Conservation (phyloP, 2,888 invertebrate species). For the Nomada ferruginata region DNA sequence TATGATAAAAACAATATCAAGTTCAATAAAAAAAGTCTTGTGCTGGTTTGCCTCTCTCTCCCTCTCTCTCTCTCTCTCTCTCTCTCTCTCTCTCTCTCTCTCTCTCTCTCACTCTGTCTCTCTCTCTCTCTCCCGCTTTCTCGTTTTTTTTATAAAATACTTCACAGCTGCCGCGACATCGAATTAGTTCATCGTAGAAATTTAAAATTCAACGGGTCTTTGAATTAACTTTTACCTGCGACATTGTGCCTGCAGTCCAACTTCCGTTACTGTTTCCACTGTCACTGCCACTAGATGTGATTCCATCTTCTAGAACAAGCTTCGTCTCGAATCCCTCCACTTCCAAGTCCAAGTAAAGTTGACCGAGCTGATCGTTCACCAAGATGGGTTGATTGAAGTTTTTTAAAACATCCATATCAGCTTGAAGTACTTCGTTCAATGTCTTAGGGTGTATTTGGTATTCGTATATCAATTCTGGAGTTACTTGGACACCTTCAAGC, state of each 20-base stretch:
- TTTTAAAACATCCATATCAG: constrained; percentile 87
- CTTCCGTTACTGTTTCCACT: constrained; percentile 79
- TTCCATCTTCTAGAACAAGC: constrained; percentile 87
- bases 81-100: too few species aligned
- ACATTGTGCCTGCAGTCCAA: constrained; percentile 72
- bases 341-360: constrained; percentile 89
- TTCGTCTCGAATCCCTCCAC: constrained; percentile 86
- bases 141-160: constrained; percentile 13
- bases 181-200: not conserved
- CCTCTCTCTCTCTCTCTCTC: not conserved
- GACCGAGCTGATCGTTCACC: constrained; percentile 90
- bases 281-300: constrained; percentile 86
- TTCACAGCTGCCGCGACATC: constrained; percentile 4
- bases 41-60: not conserved
- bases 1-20: not conserved
- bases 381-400: constrained; percentile 87
- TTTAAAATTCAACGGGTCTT: not conserved
- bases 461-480: constrained; percentile 89
- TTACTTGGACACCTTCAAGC: constrained; percentile 88
- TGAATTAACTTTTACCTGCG: constrained; percentile 76
- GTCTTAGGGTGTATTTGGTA: constrained; percentile 88
- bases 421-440: constrained; percentile 87
- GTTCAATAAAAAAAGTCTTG: constrained; percentile 17
- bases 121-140: not conserved
- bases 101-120: not conserved